Conservation (phyloP, 2,888 invertebrate genomes). For the Heteropelma amictum region DNA sequence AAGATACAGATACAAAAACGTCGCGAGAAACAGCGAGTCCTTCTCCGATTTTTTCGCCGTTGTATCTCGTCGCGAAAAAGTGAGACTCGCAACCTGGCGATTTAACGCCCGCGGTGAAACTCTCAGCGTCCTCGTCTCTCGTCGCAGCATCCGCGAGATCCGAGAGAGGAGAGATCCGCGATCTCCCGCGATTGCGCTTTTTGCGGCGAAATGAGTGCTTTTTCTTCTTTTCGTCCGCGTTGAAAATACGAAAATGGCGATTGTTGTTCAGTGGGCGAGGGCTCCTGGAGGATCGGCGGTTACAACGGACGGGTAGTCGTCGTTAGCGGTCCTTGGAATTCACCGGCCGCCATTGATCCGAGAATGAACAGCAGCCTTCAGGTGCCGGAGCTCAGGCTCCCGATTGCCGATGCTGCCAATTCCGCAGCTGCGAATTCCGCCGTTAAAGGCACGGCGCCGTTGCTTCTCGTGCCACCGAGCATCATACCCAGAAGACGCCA, state of each 20-base stretch:
- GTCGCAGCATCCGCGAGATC: not conserved
- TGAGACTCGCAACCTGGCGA: no score
- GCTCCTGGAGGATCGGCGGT: constrained; percentile 54
- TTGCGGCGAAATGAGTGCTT: no score
- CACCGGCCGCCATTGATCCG: constrained; percentile 71
- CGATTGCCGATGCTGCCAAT: constrained; percentile 79
- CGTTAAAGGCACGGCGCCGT: constrained; percentile 65
- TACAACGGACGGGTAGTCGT: constrained; percentile 55
- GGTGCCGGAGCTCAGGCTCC: constrained; percentile 84
- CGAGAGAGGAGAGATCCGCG: no score
- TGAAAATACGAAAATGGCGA: constrained; percentile 42
- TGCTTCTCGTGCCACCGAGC: constrained; percentile 79
- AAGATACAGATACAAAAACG: not conserved
- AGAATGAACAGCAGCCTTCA: constrained; percentile 80
- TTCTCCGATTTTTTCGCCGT: not conserved
- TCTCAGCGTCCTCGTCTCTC: not conserved
- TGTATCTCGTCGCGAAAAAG: not conserved
- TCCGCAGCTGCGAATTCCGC: constrained; percentile 40
- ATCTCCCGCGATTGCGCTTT: no score
- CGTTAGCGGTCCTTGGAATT: constrained; percentile 55
- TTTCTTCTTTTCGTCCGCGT: not conserved
- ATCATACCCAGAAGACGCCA: constrained; percentile 83
- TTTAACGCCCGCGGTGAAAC: no score
- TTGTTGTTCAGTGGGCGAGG: constrained; percentile 58
- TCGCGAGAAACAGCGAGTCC: no score